Evolutionary conservation across 2,888 invertebrate genomes (phyloP).

Genomic region (Rhamnusium bicolor): DNA sequence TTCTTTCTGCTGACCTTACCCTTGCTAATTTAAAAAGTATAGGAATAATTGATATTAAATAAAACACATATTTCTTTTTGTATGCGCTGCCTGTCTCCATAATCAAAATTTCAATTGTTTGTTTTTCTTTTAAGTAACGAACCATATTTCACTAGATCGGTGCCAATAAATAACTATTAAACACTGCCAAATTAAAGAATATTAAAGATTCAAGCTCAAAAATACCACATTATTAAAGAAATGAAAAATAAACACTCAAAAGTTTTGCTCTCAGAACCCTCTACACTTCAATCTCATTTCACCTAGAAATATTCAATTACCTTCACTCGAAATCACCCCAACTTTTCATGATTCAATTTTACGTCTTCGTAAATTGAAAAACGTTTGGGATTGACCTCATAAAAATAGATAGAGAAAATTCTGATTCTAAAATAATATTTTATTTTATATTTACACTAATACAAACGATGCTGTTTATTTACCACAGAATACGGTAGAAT

Average conservation of each 20-base stretch:
- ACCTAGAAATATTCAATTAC: constrained; percentile 25
- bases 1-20: too few species aligned
- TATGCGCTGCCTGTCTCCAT: too few species aligned
- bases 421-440: not conserved
- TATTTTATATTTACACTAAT: too few species aligned
- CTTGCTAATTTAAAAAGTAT: too few species aligned
- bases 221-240: not conserved
- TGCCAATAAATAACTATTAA: too few species aligned
- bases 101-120: too few species aligned
- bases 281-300: constrained; percentile 8
- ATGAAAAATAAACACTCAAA: not conserved
- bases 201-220: not conserved
- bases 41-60: too few species aligned
- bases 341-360: constrained; percentile 19
- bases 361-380: constrained; percentile 20
- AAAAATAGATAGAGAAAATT: constrained; percentile 15
- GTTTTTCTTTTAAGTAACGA: too few species aligned
- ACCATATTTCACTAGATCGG: too few species aligned
- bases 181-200: too few species aligned
- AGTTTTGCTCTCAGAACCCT: not conserved
- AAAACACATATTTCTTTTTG: too few species aligned
- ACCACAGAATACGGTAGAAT: not conserved
- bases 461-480: too few species aligned
- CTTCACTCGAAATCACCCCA: constrained; percentile 18
- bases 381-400: constrained; percentile 16